Evolutionary conservation across 2,113 vertebrate genomes (phyloP), one percentile per base, ranked within the genome.

Genomic region (Oryzias melastigma): DNA sequence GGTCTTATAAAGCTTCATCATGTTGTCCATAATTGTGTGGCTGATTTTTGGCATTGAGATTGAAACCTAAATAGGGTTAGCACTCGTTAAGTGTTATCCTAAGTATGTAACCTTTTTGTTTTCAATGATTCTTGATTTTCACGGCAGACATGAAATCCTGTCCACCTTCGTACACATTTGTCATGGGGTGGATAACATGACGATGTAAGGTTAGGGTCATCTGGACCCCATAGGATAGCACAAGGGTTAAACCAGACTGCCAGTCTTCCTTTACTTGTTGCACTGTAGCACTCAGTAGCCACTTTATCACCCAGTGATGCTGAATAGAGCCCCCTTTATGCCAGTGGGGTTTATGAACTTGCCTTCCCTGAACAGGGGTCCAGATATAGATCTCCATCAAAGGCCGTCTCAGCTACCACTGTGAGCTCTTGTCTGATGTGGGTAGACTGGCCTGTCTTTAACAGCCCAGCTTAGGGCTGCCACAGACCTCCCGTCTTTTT

Each of bases 311-410:
- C 63, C 75, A 17, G 58, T 68, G 24, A 71, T 19, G 29, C 67
- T 91, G 83, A 91, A 93, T 89, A 75, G 88, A 58, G 35, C 67
- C 65, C 80, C 71, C 86, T 91, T 92, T 81, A 91, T 90, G 73
- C 75, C 3, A 27, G 68, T 49, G 0, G 56, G 64, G 78, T 91
- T 91, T 90, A 91, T 82, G 83, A 86, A 83, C 78, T 74, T 18
- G 52, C 58, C 27, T 78, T 74, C 82, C 74, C 77, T 77, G 75
- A 82, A 74, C 77, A 74, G 48, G 62, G 69, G 62, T 75, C 49
- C 62, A 80, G 88, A 90, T 89, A 85, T 62, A 46, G 63, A 86
- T 87, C 86, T 80, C 70, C 84, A 85, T 88, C 87, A 88, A 89
- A 88, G 81, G 54, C 66, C 48, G 54, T 58, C 78, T 85, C 81